Base-by-base conservation (phyloP, 2,113 vertebrate genomes). In the Chaetura pelagica region DNA sequence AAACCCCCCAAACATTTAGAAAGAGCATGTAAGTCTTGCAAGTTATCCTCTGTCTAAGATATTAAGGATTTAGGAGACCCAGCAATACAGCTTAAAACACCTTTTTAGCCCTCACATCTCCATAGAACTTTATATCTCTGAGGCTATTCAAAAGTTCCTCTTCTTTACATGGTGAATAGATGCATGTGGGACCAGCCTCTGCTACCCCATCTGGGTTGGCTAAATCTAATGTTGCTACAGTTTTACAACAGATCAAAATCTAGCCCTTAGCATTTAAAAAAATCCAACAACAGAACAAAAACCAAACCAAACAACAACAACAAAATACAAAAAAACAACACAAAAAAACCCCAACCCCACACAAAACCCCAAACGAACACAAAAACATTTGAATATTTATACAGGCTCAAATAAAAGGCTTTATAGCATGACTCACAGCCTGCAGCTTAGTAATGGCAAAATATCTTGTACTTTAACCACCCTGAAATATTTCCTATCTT, bases 181-280 rank as follows among this genome's bases (percentile, higher is more conserved):
- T 0, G 0, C 29, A 69, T 7, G 12, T 89, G 32, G 32, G 29
- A 66, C 29, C 75, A 59, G 61, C 27, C 34, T 75, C 11, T 89
- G 11, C 55, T 87, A 29, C 32, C 59, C 69, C 55, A 46, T 7
- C 58, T 76, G 34, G n/a, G 4, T 40, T 68, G 66, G 8, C 19
- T 64, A 29, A 40, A 73, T 62, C 20, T 76, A 34, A 58, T 62
- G 20, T 42, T 68, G 49, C 6, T 76, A 34, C 10, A 63, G 54
- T 81, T 77, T 73, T 81, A 44, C 6, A 63, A 10, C 19, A 87
- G 44, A 87, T n/a, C n/a, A 87, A 87, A 94, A 89, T 51, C 55
- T 82, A 55, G 17, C 40, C 54, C 14, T 72, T 77, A 61, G 8
- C 21, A 82, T 67, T 80, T 51, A 8, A 2, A 26, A 69, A 66